Base-by-base conservation (phyloP, 2,888 invertebrate species). In the Andrena hattorfiana region DNA sequence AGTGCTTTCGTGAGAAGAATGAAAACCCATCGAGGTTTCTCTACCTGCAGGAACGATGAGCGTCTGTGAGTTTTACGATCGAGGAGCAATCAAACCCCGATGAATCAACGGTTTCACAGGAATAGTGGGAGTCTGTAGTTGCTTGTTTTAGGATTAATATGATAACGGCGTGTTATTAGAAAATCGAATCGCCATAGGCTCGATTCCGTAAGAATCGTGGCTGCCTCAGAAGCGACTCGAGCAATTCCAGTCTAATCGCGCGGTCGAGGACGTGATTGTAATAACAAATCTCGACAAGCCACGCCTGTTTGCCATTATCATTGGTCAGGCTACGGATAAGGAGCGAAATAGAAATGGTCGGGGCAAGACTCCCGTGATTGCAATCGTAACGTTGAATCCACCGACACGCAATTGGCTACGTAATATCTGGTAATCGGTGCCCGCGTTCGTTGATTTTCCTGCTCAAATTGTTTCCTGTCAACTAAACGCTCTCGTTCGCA, bases 211-310 rank as follows among this genome's bases (percentile, higher is more conserved):
- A 77, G 69, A 73, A 81, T 71, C 62, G 73, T 54, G 54, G 72
- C 74, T 56, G 79, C 64, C 66, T 69, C 74, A 70, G 80, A 77
- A 78, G 60, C 59, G 82, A 68, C 67, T 73, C 71, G 64, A 70
- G 76, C 82, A 77, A 81, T 81, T 80, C 77, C 60, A 73, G 66
- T 75, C 81, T 85, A 87, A 89, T 89, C 89, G 77, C 84, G 81
- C 71, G 85, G 70, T 74, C 74, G 60, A 73, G 81, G 85, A 89
- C 87, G 89, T 89, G 90, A 90, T 92, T 90, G 89, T 92, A 91
- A 91, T 91, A 91, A 92, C 90, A 91, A 91, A 90, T 89, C 89
- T 76, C 69, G 68, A 62, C 56, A 88, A 84, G 87, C 89, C 91
- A 91, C 92, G 91, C 91, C 91, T 88, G 85, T 87, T 83, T 81